Conservation (phyloP, 2,113 vertebrate species). For the Cyanoliseus patagonus region DNA sequence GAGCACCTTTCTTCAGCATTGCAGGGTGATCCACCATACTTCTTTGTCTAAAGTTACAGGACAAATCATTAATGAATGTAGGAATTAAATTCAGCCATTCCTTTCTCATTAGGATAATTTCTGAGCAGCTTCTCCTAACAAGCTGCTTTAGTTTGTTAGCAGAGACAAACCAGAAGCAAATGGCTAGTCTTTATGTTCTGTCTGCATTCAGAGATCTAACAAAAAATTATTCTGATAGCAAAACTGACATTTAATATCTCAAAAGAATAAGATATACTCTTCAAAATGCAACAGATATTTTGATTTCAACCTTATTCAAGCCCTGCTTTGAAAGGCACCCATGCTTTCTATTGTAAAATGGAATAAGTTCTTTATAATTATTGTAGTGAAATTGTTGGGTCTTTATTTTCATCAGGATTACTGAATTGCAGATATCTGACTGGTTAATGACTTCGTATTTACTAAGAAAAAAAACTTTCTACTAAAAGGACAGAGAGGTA, state of each 20-base stretch:
- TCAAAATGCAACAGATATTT: background rate
- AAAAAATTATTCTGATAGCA: background rate
- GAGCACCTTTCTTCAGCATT: background rate
- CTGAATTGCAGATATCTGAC: background rate
- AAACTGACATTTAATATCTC: background rate
- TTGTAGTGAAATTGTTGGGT: background rate
- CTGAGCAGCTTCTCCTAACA: background rate
- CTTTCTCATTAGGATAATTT: background rate
- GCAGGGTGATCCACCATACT: background rate
- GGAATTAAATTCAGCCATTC: background rate
- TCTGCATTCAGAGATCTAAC: background rate
- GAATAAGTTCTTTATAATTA: background rate
- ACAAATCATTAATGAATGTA: background rate
- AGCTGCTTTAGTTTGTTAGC: background rate
- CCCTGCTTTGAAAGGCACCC: background rate
- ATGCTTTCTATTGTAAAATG: background rate
- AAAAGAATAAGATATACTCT: background rate
- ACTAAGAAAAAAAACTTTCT: background rate
- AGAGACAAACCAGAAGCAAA: background rate
- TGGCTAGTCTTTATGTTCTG: background rate
- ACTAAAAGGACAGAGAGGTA: background rate
- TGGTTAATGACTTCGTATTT: conserved; percentile 25
- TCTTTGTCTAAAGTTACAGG: background rate
- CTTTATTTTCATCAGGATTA: conserved; percentile 7
- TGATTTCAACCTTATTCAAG: background rate